Evolutionary conservation across 2,797 vertebrate genomes (phyloP), one percentile per base, ranked within the genome.

Genomic region (Molossus molossus): DNA sequence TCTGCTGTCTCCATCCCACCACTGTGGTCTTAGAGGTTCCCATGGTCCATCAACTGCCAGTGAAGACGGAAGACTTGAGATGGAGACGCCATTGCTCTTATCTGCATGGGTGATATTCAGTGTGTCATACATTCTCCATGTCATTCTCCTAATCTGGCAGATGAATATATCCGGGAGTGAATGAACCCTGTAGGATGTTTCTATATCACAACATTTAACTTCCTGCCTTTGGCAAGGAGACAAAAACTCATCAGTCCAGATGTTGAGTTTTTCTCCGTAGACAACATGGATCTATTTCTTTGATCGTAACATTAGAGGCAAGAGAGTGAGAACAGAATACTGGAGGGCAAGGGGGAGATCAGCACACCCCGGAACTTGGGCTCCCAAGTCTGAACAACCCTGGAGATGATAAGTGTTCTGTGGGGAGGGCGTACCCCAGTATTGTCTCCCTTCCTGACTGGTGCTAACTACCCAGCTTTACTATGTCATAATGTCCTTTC

Each of bases 251-350:
- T 67, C 3, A 58, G 83, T 64, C 18, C 9, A n/a, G 70, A 91
- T 64, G 75, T 82, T 83, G 18, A 84, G 4, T 53, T 91, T 91
- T 92, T 73, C 84, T 67, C 65, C 29, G 17, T 27, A 58, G 50
- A 72, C 0, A 64, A 9, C 18, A 72, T 23, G 3, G 10, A 79
- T 65, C 18, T 87, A 21, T 65, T 58, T 72, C 37, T 65, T 67
- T 64, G 21, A 58, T 83, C 40, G 50, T 60, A 33, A 23, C 25
- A n/a, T 72, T 45, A 37, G 18, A 6, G 18, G 3, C 53, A 45
- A 92, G 3, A 67, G 8, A 69, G 3, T 27, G 60, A 79, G 33
- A 53, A 72, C 40, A 18, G 45, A 58, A 48, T 33, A 77, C 53
- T n/a, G 84, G 55, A 67, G 57, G 58, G 75, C 82, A 82, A 20